phyloP scores from a whole-genome alignment of 2,888 invertebrate species.

The Branchellion lobata region DNA sequence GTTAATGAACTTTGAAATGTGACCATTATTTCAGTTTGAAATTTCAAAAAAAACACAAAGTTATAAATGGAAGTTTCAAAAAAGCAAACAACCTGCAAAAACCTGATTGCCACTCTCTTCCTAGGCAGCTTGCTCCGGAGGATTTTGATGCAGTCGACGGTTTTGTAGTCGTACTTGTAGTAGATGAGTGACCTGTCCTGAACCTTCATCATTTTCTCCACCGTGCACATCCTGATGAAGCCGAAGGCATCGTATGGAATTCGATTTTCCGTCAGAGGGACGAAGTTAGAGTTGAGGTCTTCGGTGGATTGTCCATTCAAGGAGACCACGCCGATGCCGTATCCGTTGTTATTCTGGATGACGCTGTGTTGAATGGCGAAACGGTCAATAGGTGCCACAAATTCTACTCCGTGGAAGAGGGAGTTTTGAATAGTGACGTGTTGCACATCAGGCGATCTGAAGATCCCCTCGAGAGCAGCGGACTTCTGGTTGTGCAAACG shows the following conservation, averaged over 20 bases:
- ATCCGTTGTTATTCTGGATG: slow-evolving; percentile 75
- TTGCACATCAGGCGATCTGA: slow-evolving; percentile 81
- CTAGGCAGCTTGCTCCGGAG: slow-evolving; percentile 81
- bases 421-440: slow-evolving; percentile 77
- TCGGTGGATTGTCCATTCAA: slow-evolving; percentile 80
- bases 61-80: background rate
- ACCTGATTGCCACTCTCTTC: slow-evolving; percentile 80
- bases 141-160: slow-evolving; percentile 95
- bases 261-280: slow-evolving; percentile 69
- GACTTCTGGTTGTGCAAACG: slow-evolving; percentile 91
- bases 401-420: slow-evolving; percentile 86
- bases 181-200: slow-evolving; percentile 87
- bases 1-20: background rate
- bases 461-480: slow-evolving; percentile 80
- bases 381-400: slow-evolving; percentile 79
- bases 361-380: slow-evolving; percentile 66
- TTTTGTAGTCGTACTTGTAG: slow-evolving; percentile 93
- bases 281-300: slow-evolving; percentile 79
- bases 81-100: slow-evolving; percentile 54
- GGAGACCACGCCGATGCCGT: slow-evolving; percentile 84
- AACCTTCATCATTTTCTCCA: slow-evolving; percentile 83
- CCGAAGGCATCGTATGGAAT: slow-evolving; percentile 90
- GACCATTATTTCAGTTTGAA: background rate
- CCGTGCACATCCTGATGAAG: slow-evolving; percentile 91
- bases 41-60: background rate